phyloP scores from a whole-genome alignment of 2,888 invertebrate species.

The Schizaphis graminum region DNA sequence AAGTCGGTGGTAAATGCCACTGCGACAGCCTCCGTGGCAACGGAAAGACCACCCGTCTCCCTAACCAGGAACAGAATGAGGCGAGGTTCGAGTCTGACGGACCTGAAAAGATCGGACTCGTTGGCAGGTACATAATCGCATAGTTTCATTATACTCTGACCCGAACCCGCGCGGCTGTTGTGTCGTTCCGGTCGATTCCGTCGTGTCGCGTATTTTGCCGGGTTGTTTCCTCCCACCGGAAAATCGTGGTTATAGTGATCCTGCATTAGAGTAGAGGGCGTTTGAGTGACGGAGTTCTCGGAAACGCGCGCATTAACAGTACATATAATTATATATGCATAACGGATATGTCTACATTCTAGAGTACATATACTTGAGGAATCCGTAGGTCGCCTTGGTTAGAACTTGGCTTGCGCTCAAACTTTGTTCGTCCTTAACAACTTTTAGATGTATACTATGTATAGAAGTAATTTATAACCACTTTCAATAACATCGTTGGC shows the following conservation, averaged over 20 bases:
- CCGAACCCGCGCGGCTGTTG: neutral
- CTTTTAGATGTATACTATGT: neutral
- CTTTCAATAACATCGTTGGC: neutral
- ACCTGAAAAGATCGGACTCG: conserved; percentile 76
- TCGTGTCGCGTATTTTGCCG: neutral
- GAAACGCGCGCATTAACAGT: neutral
- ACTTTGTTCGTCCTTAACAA: conserved; percentile 24
- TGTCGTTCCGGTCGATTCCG: neutral
- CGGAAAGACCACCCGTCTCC: conserved; percentile 68
- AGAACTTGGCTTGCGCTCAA: conserved; percentile 17
- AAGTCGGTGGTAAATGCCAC: conserved; percentile 14
- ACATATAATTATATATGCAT: neutral
- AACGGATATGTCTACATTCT: conserved; percentile 6
- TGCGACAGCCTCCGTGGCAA: conserved; percentile 14
- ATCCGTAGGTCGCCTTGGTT: neutral
- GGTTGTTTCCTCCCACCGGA: neutral
- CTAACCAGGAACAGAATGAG: conserved; percentile 73
- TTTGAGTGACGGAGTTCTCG: neutral
- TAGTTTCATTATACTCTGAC: neutral
- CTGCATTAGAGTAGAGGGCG: neutral
- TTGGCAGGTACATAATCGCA: conserved; percentile 69
- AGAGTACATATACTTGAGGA: neutral
- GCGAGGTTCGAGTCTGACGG: conserved; percentile 81
- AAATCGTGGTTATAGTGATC: neutral
- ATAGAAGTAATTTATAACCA: neutral